Percentiles rank a stretch among this genome's conserved stretches.
phyloP scores from a whole-genome alignment of 2,797 vertebrate genomes.

The Typhlichthys subterraneus region DNA sequence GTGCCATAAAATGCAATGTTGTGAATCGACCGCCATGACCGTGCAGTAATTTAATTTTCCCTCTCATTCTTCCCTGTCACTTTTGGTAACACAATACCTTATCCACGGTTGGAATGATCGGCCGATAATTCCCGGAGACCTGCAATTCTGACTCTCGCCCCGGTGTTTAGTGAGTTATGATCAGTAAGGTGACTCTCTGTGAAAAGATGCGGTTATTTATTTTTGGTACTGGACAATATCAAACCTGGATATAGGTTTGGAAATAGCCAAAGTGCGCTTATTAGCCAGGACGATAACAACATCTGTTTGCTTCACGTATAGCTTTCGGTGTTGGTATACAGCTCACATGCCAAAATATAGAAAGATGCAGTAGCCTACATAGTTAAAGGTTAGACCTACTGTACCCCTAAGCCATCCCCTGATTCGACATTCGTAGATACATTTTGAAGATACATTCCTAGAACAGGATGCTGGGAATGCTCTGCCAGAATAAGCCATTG shows the following conservation, averaged over 20 bases:
- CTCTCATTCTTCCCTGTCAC: conserved; percentile 22
- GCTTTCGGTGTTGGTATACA: neutral
- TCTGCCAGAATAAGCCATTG: no score
- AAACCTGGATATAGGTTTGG: conserved; percentile 13
- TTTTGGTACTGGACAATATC: conserved; percentile 19
- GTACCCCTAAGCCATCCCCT: no score
- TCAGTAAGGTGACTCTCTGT: conserved; percentile 14
- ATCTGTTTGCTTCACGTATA: conserved; percentile 29
- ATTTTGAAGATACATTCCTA: no score
- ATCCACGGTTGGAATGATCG: conserved; percentile 16
- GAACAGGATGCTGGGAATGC: no score
- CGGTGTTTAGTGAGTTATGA: conserved; percentile 23
- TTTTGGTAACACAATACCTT: conserved; percentile 34
- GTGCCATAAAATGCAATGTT: conserved; percentile 41
- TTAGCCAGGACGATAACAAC: conserved; percentile 24
- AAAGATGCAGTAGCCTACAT: no score
- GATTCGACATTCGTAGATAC: no score
- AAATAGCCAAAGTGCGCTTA: conserved; percentile 24
- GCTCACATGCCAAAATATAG: conserved; percentile 1
- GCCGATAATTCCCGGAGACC: conserved; percentile 22
- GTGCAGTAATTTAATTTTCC: conserved; percentile 46
- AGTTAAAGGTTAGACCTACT: no score
- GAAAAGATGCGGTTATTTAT: conserved; percentile 30
- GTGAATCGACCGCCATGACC: conserved; percentile 29
- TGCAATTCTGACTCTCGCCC: conserved; percentile 28